Evolutionary conservation across 2,113 vertebrate species (phyloP), one percentile per base, ranked within the genome.

Genomic region (Chauna torquata): DNA sequence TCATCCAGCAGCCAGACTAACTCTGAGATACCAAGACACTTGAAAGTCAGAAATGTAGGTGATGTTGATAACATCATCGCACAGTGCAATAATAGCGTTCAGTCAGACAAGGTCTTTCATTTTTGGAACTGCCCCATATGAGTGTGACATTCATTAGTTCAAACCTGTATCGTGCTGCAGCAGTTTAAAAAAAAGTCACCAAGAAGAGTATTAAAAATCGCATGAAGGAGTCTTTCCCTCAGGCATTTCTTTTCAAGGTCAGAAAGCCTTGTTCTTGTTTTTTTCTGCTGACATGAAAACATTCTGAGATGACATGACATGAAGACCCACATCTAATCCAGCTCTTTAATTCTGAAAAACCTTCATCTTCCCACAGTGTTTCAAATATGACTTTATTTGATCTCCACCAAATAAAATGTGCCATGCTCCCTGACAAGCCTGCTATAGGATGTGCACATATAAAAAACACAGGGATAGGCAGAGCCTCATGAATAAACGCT

Each of bases 41-140:
- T 95, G 92, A 96, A 97, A 96, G 97, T 96, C 97, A 97, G 92
- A 94, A 97, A 97, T 95, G 91, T 94, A 96, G 94, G 93, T 94
- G 70, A 96, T 88, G 80, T 40, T 62, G 78, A 82, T 89, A 92
- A 87, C 70, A 58, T 93, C 90, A 92, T 82, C 5, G 2, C 49
- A 75, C 57, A 84, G 88, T 64, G 70, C 81, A 95, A 92, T 92
- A 97, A 94, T 82, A 94, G 68, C 2, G 0, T 74, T 93, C 88
- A 94, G 91, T 94, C 84, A 93, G 45, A 93, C 94, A 92, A 95
- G 96, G 88, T 87, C 95, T 96, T 97, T 94, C 94, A 94, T 96
- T 96, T 97, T 97, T 96, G 94, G 94, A 96, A 71, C 82, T 96
- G 95, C 82, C 94, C 97, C 91, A 95, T 55, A 95, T 97, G 88